Evolutionary conservation across 1,140 invertebrate species (phyloP).

Genomic region (Bombus waltoni): DNA sequence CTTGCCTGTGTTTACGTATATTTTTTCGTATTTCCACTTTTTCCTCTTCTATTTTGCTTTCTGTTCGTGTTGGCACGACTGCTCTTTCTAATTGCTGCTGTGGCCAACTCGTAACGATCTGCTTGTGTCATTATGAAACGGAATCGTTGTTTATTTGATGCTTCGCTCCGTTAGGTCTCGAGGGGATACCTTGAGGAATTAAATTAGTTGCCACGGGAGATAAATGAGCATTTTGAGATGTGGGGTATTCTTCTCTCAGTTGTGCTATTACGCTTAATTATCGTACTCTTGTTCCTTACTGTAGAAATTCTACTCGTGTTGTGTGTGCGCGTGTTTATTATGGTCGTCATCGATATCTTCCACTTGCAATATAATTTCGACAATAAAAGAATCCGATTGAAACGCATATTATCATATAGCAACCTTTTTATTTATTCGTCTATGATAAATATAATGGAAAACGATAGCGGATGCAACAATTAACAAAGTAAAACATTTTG

Average conservation of each 20-base stretch:
- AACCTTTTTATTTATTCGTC: too few species aligned
- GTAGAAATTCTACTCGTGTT: background rate
- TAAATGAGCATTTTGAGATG: background rate
- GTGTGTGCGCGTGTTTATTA: too few species aligned
- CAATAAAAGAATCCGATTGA: background rate
- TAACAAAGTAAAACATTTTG: too few species aligned
- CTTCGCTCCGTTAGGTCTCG: background rate
- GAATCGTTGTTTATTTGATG: conserved; percentile 15
- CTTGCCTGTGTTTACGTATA: background rate
- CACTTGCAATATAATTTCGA: background rate
- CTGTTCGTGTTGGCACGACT: background rate
- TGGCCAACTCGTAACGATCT: background rate
- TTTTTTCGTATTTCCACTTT: background rate
- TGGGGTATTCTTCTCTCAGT: background rate
- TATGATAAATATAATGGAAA: background rate
- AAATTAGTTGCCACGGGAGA: conserved; percentile 9
- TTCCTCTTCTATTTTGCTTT: background rate
- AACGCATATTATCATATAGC: background rate
- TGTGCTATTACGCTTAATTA: background rate
- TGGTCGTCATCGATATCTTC: background rate
- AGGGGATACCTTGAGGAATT: background rate
- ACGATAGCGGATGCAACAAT: too few species aligned
- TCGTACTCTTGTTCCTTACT: background rate
- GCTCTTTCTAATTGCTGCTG: conserved; percentile 20
- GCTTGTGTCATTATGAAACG: conserved; percentile 20